Percentiles rank a stretch among this genome's conserved stretches.
Evolutionary conservation across 2,888 invertebrate species (phyloP).

Genomic region (Scaptomyza reducta): DNA sequence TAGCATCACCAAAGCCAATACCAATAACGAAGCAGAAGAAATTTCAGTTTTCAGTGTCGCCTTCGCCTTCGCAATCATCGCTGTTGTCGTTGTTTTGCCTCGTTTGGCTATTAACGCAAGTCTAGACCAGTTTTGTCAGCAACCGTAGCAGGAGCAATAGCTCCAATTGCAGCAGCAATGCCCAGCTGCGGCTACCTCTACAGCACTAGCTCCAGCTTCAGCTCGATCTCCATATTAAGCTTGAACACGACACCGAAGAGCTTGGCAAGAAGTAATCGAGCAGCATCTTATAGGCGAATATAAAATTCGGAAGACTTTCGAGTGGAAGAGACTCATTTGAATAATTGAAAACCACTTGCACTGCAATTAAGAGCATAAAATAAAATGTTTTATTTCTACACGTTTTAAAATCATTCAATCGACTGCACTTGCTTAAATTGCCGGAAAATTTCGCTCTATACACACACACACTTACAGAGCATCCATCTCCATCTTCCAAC

Average conservation of each 20-base stretch:
- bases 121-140: slow-evolving; percentile 66
- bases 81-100: slow-evolving; percentile 19
- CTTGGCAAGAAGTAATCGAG: slow-evolving; percentile 23
- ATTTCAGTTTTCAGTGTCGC: slow-evolving; percentile 52
- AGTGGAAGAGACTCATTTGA: slow-evolving; percentile 69
- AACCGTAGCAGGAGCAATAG: slow-evolving; percentile 38
- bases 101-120: slow-evolving; percentile 63
- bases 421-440: slow-evolving; percentile 67
- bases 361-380: slow-evolving; percentile 75
- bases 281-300: slow-evolving; percentile 39
- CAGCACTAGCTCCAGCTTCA: slow-evolving; percentile 4
- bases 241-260: slow-evolving; percentile 11
- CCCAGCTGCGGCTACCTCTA: slow-evolving; percentile 1
- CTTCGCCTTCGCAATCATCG: slow-evolving; percentile 1
- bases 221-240: slow-evolving; percentile 16
- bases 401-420: slow-evolving; percentile 44
- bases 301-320: slow-evolving; percentile 36
- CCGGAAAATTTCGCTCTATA: slow-evolving; percentile 69
- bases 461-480: slow-evolving; percentile 10
- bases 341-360: slow-evolving; percentile 77
- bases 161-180: slow-evolving; percentile 8
- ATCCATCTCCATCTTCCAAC: slow-evolving; percentile 23
- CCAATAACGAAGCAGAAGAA: slow-evolving; percentile 63
- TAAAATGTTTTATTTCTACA: slow-evolving; percentile 66
- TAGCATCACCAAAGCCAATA: slow-evolving; percentile 52